Base-by-base conservation (phyloP, 37 sponge, comb jelly and placozoan genomes). In the Geodia barretti region DNA sequence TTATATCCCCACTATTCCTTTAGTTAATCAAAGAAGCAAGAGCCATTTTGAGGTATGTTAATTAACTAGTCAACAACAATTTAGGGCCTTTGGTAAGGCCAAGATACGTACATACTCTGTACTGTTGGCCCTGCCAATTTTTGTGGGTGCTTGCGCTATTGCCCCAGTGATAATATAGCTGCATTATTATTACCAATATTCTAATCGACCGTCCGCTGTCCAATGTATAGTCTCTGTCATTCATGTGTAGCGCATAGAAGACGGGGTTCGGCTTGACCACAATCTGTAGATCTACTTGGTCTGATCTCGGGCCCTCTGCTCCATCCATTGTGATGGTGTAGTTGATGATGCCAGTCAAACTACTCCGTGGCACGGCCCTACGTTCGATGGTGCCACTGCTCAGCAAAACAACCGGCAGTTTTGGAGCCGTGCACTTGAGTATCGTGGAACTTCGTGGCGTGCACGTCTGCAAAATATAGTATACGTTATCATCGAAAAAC, bases 291-390 rank as follows among this genome's bases (percentile, higher is more conserved):
- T 29, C 29, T 20, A 8, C 5, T 9, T 33, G 23, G 38, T 5
- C 23, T 3, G 40, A 70, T 35, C 3, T 8, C 4, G 72, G 72
- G 7, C 72, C 72, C 8, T 7, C 14, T 23, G 72, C 72, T 36
- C 29, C 39, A 35, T 70, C 72, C 72, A 70, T 35, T 8, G 32
- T 9, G 7, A 70, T 70, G 7, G 72, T 36, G 72, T 70, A 70
- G 72, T 70, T 35, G 30, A 64, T 11, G 25, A 26, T 64, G 29
- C 7, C 65, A n/a, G n/a, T n/a, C n/a, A n/a, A n/a, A n/a, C n/a
- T n/a, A 59, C 14, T 59, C 60, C 19, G 60, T 21, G 60, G 60
- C n/a, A n/a, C n/a, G n/a, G n/a, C n/a, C n/a, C n/a, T n/a, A n/a
- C n/a, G n/a, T n/a, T n/a, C n/a, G n/a, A n/a, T n/a, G n/a, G n/a